Base-by-base conservation (phyloP, 2,888 invertebrate genomes). In the Melanostoma mellinum region DNA sequence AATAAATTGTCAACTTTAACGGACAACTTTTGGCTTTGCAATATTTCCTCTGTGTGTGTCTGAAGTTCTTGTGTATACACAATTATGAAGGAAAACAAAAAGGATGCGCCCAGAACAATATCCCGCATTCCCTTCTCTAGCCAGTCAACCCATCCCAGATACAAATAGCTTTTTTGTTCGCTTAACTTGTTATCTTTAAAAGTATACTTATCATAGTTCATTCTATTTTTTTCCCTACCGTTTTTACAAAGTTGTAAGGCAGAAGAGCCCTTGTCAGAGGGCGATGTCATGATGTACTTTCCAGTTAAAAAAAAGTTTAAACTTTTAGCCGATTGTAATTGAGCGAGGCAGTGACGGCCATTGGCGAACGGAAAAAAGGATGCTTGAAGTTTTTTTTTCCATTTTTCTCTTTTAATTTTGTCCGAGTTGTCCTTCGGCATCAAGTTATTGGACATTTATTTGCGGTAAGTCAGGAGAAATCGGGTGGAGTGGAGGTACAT, bases 31-130 rank as follows among this genome's bases (percentile, higher is more conserved):
- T 69, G 67, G 77, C 77, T 73, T 72, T 36, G 42, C 42, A 55
- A 67, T 60, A 20, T 44, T 20, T 2, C 6, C 9, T 48, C 36
- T 36, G 8, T 3, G 1, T 50, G 3, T 48, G 48, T 48, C 40
- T 50, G 48, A 46, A 50, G 46, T 61, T 55, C 52, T 50, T 48
- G 52, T 76, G 81, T 67, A 76, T 10, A 58, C 71, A 55, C 76
- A 81, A 81, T 81, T 81, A 81, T 76, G 65, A 81, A 53, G 46
- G 67, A 81, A 81, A 81, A 81, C 76, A 81, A 81, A 74, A 69
- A 71, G 60, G 60, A 58, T 60, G 53, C 40, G 36, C 67, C 44
- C 46, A 50, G 38, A 36, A 55, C 10, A 36, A 38, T 3, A 3
- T 3, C 44, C 30, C 10, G 35, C 32, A 9, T 30, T 20, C 5